phyloP scores from a whole-genome alignment of 2,888 invertebrate species.

The Harmothoe impar region DNA sequence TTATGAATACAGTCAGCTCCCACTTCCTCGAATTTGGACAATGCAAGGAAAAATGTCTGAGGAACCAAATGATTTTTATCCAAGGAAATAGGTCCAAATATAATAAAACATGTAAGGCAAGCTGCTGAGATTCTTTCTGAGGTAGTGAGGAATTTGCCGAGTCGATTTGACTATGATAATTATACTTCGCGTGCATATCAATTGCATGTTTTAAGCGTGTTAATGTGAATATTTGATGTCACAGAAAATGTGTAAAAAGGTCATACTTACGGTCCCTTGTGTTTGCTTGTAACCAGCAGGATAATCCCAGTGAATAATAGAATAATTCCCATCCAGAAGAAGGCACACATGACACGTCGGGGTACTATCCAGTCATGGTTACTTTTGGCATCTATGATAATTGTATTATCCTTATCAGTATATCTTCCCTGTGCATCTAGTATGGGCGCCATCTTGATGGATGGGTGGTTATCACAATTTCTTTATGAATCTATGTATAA shows the following conservation, averaged over 20 bases:
- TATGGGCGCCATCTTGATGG: conserved; percentile 29
- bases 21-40: too few species aligned
- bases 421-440: conserved; percentile 32
- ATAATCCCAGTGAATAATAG: conserved; percentile 77
- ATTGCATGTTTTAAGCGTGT: too few species aligned
- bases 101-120: too few species aligned
- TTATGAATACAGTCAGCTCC: too few species aligned
- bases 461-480: neutral
- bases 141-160: too few species aligned
- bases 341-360: conserved; percentile 70
- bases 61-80: too few species aligned
- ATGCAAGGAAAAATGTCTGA: too few species aligned
- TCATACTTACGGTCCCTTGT: conserved; percentile 71
- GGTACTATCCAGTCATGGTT: conserved; percentile 71
- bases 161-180: too few species aligned
- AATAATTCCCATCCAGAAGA: conserved; percentile 76
- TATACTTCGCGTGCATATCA: too few species aligned
- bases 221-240: too few species aligned
- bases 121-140: too few species aligned
- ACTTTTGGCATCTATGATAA: conserved; percentile 59
- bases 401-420: conserved; percentile 49
- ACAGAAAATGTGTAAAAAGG: neutral
- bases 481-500: neutral
- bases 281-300: conserved; percentile 74
- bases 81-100: too few species aligned